These are phyloP conservation scores for Cactoblastis cactorum DNA, from an alignment of 2,888 invertebrate genomes.

Conservation along the genomic window DNA sequence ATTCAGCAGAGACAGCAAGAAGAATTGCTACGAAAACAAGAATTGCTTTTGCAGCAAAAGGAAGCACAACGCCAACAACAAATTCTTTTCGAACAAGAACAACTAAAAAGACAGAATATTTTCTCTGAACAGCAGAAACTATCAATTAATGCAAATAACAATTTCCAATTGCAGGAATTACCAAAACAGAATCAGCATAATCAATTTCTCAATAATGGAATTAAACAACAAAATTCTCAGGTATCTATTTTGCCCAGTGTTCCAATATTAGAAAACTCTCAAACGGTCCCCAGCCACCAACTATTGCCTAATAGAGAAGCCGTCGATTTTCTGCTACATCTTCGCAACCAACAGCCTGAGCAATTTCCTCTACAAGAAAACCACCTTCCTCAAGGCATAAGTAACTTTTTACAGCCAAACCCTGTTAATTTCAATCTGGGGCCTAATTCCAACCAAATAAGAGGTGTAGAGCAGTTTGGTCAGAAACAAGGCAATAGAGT, in stretches of 20 bases:
- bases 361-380: slow-evolving; percentile 72
- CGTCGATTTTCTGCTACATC: slow-evolving; percentile 72
- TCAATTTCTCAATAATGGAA: slow-evolving; percentile 37
- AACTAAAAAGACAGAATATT: slow-evolving; percentile 45
- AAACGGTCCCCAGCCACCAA: slow-evolving; percentile 67
- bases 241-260: slow-evolving; percentile 77
- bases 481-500: slow-evolving; percentile 64
- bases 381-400: slow-evolving; percentile 67
- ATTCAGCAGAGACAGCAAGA: slow-evolving; percentile 85
- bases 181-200: slow-evolving; percentile 53
- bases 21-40: slow-evolving; percentile 82
- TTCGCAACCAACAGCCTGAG: slow-evolving; percentile 63
- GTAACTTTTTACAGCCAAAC: slow-evolving; percentile 59
- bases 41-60: slow-evolving; percentile 75
- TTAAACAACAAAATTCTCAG: slow-evolving; percentile 47
- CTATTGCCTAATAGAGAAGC: slow-evolving; percentile 80
- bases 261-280: slow-evolving; percentile 44
- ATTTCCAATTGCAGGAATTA: slow-evolving; percentile 42
- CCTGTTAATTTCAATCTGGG: slow-evolving; percentile 53
- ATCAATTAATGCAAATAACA: slow-evolving; percentile 50
- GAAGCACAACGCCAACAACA: slow-evolving; percentile 61
- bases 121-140: slow-evolving; percentile 51
- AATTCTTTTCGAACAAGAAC: slow-evolving; percentile 41
- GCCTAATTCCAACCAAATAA: slow-evolving; percentile 52
- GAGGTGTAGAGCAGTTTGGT: slow-evolving; percentile 44